Percentiles rank a stretch among this genome's conserved stretches.
Evolutionary conservation across 1,140 invertebrate genomes (phyloP).

Genomic region (Riptortus pedestris): DNA sequence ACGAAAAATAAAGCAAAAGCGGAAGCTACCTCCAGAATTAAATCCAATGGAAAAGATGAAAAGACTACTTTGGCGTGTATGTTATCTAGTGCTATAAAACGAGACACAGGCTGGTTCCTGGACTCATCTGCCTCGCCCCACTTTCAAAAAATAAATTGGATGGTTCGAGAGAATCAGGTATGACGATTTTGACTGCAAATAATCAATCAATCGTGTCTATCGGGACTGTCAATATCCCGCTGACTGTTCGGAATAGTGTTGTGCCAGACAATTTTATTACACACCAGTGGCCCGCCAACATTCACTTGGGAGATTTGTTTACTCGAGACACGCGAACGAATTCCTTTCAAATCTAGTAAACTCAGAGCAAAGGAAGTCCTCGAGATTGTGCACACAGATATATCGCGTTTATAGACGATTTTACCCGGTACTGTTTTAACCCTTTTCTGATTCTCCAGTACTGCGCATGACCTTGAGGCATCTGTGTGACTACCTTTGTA

Average conservation of each 20-base stretch:
- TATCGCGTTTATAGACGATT: background rate
- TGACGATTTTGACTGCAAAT: background rate
- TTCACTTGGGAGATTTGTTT: background rate
- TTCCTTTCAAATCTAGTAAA: background rate
- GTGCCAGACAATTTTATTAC: background rate
- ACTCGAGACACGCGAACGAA: background rate
- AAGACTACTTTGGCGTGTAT: background rate
- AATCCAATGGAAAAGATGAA: background rate
- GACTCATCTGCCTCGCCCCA: background rate
- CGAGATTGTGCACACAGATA: background rate
- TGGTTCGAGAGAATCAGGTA: background rate
- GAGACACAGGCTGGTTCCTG: background rate
- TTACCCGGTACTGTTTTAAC: too few relatives aligned
- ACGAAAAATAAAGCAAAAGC: background rate
- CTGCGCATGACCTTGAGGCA: too few relatives aligned
- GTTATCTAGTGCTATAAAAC: background rate
- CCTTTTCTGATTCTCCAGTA: too few relatives aligned
- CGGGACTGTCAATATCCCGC: background rate
- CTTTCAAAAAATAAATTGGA: background rate
- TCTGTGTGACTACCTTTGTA: too few relatives aligned
- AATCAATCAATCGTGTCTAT: background rate
- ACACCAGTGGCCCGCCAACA: background rate
- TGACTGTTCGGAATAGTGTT: background rate
- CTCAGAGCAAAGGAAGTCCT: background rate
- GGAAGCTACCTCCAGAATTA: background rate